Base-by-base conservation (phyloP, 2,888 invertebrate species). In the Agriopis leucophaearia region DNA sequence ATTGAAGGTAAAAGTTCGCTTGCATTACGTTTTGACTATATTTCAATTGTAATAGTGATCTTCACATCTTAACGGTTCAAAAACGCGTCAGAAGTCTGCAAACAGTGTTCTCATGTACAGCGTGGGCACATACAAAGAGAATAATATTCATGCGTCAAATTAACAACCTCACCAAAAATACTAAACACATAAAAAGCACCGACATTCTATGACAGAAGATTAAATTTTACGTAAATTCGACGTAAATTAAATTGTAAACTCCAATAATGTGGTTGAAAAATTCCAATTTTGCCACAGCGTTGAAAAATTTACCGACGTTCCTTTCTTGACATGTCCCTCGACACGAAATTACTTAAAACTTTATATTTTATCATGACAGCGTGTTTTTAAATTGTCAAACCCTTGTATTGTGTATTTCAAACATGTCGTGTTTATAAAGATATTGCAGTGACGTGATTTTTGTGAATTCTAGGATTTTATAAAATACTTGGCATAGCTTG, bases 281-380 rank as follows among this genome's bases (percentile, higher is more conserved):
- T 69, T 61, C 62, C 61, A 68, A 68, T 59, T 70, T 69, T 56
- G 62, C 69, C 57, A 54, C 54, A 64, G 71, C 64, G 72, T 71
- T 74, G 74, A 74, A 66, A 74, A 71, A 72, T 74, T 71, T 74
- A 74, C 66, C 18, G 66, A 18, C 51, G 40, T 72, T 69, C 60
- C 59, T 70, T 70, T 65, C 55, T 65, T 59, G 57, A 68, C 67
- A 56, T 63, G 57, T 57, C 68, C 50, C 69, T 58, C 54, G 44
- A 67, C 71, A 69, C 56, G 52, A 61, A 54, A 70, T 70, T 71
- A 66, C 70, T 66, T 55, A 8, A 62, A 65, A 48, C 59, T 70
- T 71, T 70, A 68, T 66, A 57, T 62, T 70, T 61, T 61, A 62
- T 68, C 62, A 60, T 64, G 69, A 71, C 66, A 64, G 58, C 62